Evolutionary conservation across 2,888 invertebrate species (phyloP).

Genomic region (Seira musarum): DNA sequence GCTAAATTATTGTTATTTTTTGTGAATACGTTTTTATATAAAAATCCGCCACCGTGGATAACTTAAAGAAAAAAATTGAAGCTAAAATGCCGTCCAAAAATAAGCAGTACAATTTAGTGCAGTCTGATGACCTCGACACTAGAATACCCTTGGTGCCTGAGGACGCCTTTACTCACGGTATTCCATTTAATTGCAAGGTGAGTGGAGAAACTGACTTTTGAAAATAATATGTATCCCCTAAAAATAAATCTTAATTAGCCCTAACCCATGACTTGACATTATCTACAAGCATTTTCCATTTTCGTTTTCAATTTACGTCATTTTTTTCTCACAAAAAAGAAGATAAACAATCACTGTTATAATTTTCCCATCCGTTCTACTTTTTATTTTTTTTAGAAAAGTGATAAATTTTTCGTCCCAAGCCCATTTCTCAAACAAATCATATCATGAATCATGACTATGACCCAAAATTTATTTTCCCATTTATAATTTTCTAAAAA

Average conservation of each 20-base stretch:
- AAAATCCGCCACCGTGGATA: background rate
- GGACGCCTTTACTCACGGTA: conserved; percentile 97
- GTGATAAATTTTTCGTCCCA: too few relatives aligned
- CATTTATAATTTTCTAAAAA: background rate
- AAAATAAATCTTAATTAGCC: background rate
- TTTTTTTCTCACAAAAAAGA: background rate
- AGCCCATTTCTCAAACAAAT: too few relatives aligned
- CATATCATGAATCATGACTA: too few relatives aligned
- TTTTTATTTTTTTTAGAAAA: conserved; percentile 7
- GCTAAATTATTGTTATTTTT: conserved; percentile 4
- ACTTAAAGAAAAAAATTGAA: background rate
- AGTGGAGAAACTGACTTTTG: too few relatives aligned
- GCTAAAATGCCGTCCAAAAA: conserved; percentile 82
- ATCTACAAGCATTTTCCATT: conserved; percentile 45
- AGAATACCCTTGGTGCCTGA: conserved; percentile 97
- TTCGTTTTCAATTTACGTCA: conserved; percentile 10
- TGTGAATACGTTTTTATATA: background rate
- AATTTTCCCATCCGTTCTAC: conserved; percentile 47
- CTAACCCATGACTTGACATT: background rate
- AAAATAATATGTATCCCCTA: too few relatives aligned
- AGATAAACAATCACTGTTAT: background rate
- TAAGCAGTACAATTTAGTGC: conserved; percentile 94
- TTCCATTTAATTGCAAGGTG: conserved; percentile 98
- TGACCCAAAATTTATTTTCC: background rate
- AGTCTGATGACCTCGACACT: conserved; percentile 96